Percentiles rank a stretch among this genome's conserved stretches.
These are phyloP conservation scores for Mustelus asterias DNA, from an alignment of 2,113 vertebrate species.

Conservation along the genomic window DNA sequence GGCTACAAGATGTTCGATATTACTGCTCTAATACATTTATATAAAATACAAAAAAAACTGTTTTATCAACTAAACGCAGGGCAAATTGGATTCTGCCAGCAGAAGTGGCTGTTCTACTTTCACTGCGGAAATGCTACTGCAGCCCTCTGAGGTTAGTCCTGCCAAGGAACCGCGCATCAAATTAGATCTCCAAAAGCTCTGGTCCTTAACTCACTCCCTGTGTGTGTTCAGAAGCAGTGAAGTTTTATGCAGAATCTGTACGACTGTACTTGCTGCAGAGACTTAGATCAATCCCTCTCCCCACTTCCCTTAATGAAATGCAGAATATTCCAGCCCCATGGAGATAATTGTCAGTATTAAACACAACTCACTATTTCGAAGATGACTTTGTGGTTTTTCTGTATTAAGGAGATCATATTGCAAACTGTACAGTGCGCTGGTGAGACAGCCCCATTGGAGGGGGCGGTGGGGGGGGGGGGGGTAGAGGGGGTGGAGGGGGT, in stretches of 20 bases:
- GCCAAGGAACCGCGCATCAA: background rate
- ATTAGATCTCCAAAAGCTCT: background rate
- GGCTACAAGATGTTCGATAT: background rate
- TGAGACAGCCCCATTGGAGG: background rate
- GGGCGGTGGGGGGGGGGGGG: no score
- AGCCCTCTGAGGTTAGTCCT: background rate
- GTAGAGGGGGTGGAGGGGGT: background rate
- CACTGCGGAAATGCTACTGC: background rate
- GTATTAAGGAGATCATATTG: background rate
- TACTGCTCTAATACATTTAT: background rate
- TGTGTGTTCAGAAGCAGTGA: background rate
- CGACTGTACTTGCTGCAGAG: background rate
- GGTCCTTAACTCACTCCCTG: background rate
- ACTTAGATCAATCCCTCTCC: background rate
- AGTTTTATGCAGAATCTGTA: background rate
- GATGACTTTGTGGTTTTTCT: background rate
- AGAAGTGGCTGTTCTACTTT: background rate
- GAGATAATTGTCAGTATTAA: background rate
- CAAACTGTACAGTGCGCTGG: background rate
- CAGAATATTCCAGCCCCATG: background rate
- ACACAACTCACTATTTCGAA: background rate
- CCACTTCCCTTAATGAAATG: background rate
- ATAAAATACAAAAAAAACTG: background rate
- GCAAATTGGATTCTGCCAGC: background rate
- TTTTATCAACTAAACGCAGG: background rate